A percentile compares a stretch with the other conserved stretches of the same genome.
Conservation (phyloP, 2,888 invertebrate species). For the Dolichopus griseipennis region DNA sequence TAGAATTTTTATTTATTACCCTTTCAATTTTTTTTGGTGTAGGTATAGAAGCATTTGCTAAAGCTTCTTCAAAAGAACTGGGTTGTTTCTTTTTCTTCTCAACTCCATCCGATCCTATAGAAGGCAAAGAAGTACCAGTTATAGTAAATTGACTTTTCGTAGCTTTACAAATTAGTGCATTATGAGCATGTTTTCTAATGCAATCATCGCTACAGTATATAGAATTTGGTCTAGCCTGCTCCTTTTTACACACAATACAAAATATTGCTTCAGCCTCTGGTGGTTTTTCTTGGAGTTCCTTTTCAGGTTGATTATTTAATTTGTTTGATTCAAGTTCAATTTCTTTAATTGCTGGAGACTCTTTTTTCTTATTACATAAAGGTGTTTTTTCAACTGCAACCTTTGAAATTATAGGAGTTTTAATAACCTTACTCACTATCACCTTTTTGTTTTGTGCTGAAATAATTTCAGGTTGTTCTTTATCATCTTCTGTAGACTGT, state of each 20-base stretch:
- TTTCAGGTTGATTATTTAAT: conserved; percentile 21
- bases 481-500: conserved; percentile 16
- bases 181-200: conserved; percentile 74
- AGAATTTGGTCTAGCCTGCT: conserved; percentile 61
- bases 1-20: conserved; percentile 28
- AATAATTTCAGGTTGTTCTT: conserved; percentile 30
- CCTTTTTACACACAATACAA: conserved; percentile 72
- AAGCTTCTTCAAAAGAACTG: conserved; percentile 39
- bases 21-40: conserved; percentile 36
- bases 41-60: conserved; percentile 32
- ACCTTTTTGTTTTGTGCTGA: conserved; percentile 20
- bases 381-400: conserved; percentile 16
- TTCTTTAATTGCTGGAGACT: conserved; percentile 17
- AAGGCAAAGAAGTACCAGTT: conserved; percentile 21
- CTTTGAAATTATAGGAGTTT: conserved; percentile 13
- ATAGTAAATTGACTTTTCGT: conserved; percentile 18
- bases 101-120: conserved; percentile 25
- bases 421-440: conserved; percentile 12
- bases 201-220: conserved; percentile 87
- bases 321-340: conserved; percentile 24
- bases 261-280: conserved; percentile 12
- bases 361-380: conserved; percentile 16
- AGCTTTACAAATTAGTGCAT: conserved; percentile 41
- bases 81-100: conserved; percentile 37
- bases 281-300: not conserved